phyloP scores from a whole-genome alignment of 2,888 invertebrate genomes.

The Apodemia hepburni region DNA sequence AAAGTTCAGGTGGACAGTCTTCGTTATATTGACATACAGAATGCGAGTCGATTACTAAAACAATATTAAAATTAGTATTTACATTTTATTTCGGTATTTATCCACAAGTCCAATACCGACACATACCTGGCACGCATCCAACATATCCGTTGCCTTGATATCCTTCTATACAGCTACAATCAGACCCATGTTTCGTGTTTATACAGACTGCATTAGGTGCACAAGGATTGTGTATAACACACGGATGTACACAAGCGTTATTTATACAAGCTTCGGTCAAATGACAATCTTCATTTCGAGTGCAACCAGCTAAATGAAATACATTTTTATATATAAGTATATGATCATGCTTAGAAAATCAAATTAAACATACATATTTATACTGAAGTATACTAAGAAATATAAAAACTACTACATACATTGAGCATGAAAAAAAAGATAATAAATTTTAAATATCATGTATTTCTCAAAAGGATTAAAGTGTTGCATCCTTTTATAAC shows the following conservation, averaged over 20 bases:
- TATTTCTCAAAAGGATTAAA: background rate
- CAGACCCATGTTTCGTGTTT: slow-evolving; percentile 92
- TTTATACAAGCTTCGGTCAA: slow-evolving; percentile 93
- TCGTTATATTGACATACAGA: slow-evolving; percentile 93
- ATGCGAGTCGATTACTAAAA: slow-evolving; percentile 54
- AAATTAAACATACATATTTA: slow-evolving; percentile 7
- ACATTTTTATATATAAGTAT: slow-evolving; percentile 42
- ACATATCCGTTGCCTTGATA: slow-evolving; percentile 93
- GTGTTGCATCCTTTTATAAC: background rate
- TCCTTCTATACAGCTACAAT: slow-evolving; percentile 92
- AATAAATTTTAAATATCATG: background rate
- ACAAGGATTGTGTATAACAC: slow-evolving; percentile 92
- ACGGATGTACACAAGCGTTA: slow-evolving; percentile 92
- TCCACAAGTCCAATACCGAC: background rate
- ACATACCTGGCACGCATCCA: slow-evolving; percentile 88
- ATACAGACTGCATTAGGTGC: slow-evolving; percentile 91
- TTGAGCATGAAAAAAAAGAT: no score
- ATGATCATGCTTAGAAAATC: slow-evolving; percentile 31
- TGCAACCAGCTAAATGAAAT: slow-evolving; percentile 88
- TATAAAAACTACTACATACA: no score
- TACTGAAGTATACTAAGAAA: background rate
- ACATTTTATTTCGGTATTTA: slow-evolving; percentile 4
- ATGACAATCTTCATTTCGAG: slow-evolving; percentile 91
- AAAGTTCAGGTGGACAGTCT: slow-evolving; percentile 93
- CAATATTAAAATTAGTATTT: slow-evolving; percentile 20